Percentiles rank a stretch among this genome's conserved stretches.
phyloP scores from a whole-genome alignment of 1,140 invertebrate species.

The Copidosoma floridanum region DNA sequence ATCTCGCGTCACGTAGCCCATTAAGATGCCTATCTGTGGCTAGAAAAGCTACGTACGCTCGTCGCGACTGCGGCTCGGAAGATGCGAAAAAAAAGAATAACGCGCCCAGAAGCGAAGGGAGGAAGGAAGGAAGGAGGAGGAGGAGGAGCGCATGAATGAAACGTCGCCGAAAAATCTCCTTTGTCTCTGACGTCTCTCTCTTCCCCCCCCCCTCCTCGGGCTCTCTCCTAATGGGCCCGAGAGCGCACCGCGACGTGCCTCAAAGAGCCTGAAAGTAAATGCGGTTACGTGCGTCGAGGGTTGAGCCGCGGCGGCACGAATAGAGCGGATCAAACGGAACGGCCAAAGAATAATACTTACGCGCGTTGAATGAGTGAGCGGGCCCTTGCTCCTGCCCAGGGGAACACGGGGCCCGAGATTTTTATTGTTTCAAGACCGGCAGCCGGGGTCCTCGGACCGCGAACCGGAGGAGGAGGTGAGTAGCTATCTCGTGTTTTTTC shows the following conservation, averaged over 20 bases:
- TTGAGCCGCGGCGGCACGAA: slow-evolving; percentile 9
- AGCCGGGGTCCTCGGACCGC: no score
- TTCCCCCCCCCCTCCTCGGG: neutral
- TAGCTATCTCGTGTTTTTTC: no score
- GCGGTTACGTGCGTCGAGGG: neutral
- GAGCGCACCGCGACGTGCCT: slow-evolving; percentile 3
- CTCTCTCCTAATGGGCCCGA: slow-evolving; percentile 8
- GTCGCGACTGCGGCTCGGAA: no score
- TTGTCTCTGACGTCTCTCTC: slow-evolving; percentile 8
- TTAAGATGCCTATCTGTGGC: slow-evolving; percentile 22
- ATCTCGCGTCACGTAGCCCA: slow-evolving; percentile 17
- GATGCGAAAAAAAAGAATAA: neutral
- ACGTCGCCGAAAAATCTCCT: slow-evolving; percentile 21
- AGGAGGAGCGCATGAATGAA: slow-evolving; percentile 17
- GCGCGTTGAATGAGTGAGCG: slow-evolving; percentile 15
- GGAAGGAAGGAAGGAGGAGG: neutral
- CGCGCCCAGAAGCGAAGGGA: neutral
- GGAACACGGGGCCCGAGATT: no score
- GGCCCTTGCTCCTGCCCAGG: neutral
- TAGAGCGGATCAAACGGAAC: slow-evolving; percentile 26
- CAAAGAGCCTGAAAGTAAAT: slow-evolving; percentile 27
- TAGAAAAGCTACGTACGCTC: slow-evolving; percentile 9
- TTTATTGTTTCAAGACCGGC: no score
- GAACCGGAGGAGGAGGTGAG: no score
- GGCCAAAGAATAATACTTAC: slow-evolving; percentile 23